These are phyloP conservation scores for Teleogryllus oceanicus DNA, from an alignment of 2,888 invertebrate species.

Conservation along the genomic window DNA sequence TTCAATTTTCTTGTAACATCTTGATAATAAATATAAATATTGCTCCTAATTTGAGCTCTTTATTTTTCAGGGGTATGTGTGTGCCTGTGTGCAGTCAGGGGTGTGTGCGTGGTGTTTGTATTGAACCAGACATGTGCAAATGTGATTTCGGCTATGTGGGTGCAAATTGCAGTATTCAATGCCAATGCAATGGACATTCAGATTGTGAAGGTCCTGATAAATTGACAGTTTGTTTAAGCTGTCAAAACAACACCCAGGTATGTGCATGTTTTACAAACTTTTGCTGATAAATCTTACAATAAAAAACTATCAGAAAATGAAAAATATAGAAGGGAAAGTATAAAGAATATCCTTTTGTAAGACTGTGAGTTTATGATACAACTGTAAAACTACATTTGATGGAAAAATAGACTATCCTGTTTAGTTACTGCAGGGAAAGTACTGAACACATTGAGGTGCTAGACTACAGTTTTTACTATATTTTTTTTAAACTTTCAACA, in stretches of 20 bases:
- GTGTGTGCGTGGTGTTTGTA: conserved; percentile 80
- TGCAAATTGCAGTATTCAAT: conserved; percentile 88
- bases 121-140: conserved; percentile 76
- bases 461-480: too few relatives aligned
- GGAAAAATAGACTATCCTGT: too few relatives aligned
- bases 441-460: too few relatives aligned
- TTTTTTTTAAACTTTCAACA: too few relatives aligned
- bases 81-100: conserved; percentile 79
- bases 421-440: too few relatives aligned
- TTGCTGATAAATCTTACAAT: background rate
- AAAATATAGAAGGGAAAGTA: too few relatives aligned
- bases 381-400: too few relatives aligned
- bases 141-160: conserved; percentile 96
- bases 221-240: conserved; percentile 74
- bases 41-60: conserved; percentile 6
- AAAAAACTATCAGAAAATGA: too few relatives aligned
- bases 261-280: conserved; percentile 22
- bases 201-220: conserved; percentile 85
- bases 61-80: conserved; percentile 51
- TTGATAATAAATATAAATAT: too few relatives aligned
- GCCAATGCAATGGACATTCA: conserved; percentile 92
- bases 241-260: conserved; percentile 88
- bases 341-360: too few relatives aligned
- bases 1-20: too few relatives aligned
- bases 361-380: too few relatives aligned